Percentiles rank a stretch among this genome's conserved stretches.
phyloP scores from a whole-genome alignment of 1,140 invertebrate species.

The Ips nitidus region DNA sequence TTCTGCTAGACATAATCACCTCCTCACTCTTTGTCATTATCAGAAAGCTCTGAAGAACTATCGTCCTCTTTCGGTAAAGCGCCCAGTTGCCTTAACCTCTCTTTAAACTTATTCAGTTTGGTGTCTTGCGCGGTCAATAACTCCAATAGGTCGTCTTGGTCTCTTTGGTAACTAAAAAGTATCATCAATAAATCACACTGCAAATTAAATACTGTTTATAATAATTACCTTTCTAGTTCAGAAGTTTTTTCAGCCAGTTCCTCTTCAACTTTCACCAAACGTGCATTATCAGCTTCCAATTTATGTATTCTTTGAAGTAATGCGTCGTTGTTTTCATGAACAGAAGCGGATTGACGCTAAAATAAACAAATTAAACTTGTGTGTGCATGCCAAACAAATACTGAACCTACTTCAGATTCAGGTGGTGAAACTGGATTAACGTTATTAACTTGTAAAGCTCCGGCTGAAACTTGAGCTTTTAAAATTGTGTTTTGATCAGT shows the following conservation, averaged over 20 bases:
- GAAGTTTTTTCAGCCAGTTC: slow-evolving; percentile 48
- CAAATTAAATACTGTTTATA: neutral
- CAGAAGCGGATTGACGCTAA: neutral
- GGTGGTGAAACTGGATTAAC: neutral
- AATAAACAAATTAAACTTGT: neutral
- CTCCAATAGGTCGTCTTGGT: slow-evolving; percentile 88
- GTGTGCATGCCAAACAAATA: neutral
- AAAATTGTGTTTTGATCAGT: slow-evolving; percentile 86
- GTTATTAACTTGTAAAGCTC: slow-evolving; percentile 35
- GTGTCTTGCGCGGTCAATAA: slow-evolving; percentile 82
- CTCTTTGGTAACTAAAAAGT: slow-evolving; percentile 57
- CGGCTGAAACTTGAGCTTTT: slow-evolving; percentile 68
- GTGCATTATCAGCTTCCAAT: slow-evolving; percentile 40
- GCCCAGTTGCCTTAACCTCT: slow-evolving; percentile 68
- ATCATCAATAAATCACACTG: neutral
- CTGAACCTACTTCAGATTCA: neutral
- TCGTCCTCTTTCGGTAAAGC: slow-evolving; percentile 60
- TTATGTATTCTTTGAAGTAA: slow-evolving; percentile 43
- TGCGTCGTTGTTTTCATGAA: slow-evolving; percentile 14
- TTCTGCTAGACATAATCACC: neutral
- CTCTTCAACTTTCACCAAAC: slow-evolving; percentile 20
- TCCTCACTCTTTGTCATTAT: slow-evolving; percentile 38
- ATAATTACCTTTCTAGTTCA: slow-evolving; percentile 65
- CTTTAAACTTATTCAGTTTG: slow-evolving; percentile 72
- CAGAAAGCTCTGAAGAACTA: slow-evolving; percentile 39